phyloP scores from a whole-genome alignment of 2,113 vertebrate genomes.

The Petroica traversi region DNA sequence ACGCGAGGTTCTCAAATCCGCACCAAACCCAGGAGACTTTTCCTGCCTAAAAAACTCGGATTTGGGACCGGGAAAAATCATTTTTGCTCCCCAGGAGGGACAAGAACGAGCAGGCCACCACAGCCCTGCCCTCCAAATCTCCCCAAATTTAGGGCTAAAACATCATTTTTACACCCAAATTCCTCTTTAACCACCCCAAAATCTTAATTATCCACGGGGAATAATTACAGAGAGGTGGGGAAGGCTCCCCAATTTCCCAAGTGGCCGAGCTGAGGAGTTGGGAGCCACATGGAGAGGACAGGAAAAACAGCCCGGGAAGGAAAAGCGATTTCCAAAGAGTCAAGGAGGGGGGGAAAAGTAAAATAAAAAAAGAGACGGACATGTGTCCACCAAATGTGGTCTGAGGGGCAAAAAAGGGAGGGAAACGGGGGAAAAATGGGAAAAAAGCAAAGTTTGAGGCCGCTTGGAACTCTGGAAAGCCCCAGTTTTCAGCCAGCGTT shows the following conservation, averaged over 20 bases:
- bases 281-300: slow-evolving; percentile 2
- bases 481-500: neutral
- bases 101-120: rapidly evolving
- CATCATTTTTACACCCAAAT: rapidly evolving
- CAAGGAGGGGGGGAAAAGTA: neutral
- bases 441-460: neutral
- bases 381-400: slow-evolving; percentile 68
- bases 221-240: neutral
- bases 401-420: neutral
- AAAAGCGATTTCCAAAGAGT: slow-evolving; percentile 36
- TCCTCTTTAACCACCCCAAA: neutral
- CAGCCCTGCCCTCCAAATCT: neutral
- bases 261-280: neutral
- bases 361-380: neutral
- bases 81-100: neutral
- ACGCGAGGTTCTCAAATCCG: rapidly evolving
- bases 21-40: rapidly evolving
- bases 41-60: rapidly evolving
- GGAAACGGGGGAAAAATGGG: rapidly evolving
- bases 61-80: neutral
- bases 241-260: neutral
- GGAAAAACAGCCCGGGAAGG: slow-evolving; percentile 42
- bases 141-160: neutral
- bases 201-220: neutral
- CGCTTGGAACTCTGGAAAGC: neutral